Percentiles rank a stretch among this genome's conserved stretches.
Conservation (phyloP, 2,888 invertebrate species). For the Agrochola lota region DNA sequence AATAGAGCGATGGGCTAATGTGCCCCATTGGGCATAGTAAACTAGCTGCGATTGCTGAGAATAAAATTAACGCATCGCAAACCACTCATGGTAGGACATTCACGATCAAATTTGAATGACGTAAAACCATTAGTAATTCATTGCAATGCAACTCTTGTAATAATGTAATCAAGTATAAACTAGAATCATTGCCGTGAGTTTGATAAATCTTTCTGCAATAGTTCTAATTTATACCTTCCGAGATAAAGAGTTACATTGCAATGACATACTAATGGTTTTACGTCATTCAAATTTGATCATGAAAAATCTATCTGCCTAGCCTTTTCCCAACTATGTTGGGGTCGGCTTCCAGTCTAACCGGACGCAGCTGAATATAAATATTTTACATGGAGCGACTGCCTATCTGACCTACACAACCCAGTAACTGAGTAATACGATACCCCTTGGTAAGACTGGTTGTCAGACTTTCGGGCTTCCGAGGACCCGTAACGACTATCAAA, state of each 20-base stretch:
- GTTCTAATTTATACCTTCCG: background rate
- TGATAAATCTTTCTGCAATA: background rate
- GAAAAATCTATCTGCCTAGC: no score
- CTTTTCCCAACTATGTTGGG: no score
- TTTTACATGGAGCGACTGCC: no score
- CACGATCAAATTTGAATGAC: background rate
- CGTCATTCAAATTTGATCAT: background rate
- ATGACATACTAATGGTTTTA: background rate
- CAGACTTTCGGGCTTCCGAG: no score
- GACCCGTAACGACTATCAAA: no score
- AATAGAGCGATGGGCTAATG: background rate
- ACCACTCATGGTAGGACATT: background rate
- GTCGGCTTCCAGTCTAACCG: no score
- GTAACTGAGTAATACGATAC: no score
- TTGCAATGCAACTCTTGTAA: background rate
- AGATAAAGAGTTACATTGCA: background rate
- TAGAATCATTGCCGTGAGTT: background rate
- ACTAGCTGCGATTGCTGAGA: background rate
- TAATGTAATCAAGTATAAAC: background rate
- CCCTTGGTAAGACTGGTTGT: no score
- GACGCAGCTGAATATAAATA: no score
- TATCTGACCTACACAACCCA: no score
- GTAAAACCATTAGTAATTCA: background rate
- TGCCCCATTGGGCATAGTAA: background rate
- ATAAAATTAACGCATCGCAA: background rate